These are phyloP conservation scores for Fistularia commersonii DNA, from an alignment of 2,797 vertebrate species.

Conservation along the genomic window DNA sequence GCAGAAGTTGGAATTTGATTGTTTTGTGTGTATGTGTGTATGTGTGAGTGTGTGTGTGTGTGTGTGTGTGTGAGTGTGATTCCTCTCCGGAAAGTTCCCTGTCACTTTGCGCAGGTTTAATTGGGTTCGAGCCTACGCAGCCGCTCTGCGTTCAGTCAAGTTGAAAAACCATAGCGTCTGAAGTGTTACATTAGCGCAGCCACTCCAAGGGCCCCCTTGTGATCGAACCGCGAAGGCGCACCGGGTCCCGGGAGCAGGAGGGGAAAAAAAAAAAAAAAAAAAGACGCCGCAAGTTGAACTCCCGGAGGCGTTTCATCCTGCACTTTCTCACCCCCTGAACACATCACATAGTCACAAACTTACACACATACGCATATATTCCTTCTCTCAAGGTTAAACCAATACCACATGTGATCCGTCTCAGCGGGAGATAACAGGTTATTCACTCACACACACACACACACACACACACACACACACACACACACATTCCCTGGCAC, in stretches of 20 bases:
- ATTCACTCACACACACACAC: too few relatives aligned
- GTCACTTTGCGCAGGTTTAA: conserved; percentile 41
- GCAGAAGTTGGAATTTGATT: conserved; percentile 38
- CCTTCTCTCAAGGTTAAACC: conserved; percentile 59
- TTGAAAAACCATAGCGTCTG: conserved; percentile 20
- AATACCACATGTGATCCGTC: conserved; percentile 63
- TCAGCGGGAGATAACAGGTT: conserved; percentile 55
- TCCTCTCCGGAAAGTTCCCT: conserved; percentile 28
- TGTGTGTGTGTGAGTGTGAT: too few relatives aligned
- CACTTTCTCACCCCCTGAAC: too few relatives aligned
- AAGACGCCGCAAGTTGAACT: too few relatives aligned
- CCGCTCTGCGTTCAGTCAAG: conserved; percentile 25
- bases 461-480: conserved; percentile 12
- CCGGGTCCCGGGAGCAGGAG: too few relatives aligned
- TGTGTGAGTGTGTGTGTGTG: too few relatives aligned
- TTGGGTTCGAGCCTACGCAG: conserved; percentile 23
- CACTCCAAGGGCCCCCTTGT: conserved; percentile 26
- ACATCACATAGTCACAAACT: too few relatives aligned
- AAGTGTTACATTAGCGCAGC: conserved; percentile 24
- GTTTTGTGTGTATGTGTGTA: conserved; percentile 12
- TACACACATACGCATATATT: conserved; percentile 15
- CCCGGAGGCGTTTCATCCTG: too few relatives aligned
- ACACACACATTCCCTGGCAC: conserved; percentile 30
- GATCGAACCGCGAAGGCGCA: too few relatives aligned
- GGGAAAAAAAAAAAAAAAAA: too few relatives aligned